Base-by-base conservation (phyloP, 1,140 invertebrate genomes). In the Pachypeltis micranthus region DNA sequence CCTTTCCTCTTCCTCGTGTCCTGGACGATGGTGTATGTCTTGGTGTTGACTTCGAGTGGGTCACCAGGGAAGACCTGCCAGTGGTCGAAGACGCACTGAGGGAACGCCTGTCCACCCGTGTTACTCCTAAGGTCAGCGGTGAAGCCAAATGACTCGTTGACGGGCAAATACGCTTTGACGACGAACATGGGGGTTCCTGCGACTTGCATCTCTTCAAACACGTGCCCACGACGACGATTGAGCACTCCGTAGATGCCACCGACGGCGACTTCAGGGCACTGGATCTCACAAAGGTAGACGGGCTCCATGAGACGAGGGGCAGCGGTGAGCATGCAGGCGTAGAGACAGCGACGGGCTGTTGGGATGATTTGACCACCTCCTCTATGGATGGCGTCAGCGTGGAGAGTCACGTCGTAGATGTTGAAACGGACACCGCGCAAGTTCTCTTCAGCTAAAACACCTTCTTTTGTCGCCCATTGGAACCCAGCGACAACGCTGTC, bases 321-420 rank as follows among this genome's bases (percentile, higher is more conserved):
- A 69, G 96, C 96, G 62, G 96, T 98, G 67, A 99, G 81, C 44
- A 91, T 79, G 75, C 88, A 92, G 70, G 96, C 97, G 77, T 98
- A 99, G 72, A 99, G 81, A 71, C 91, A 93, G 80, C 97, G 88
- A 78, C 97, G 88, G 68, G 96, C 93, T 27, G 97, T 99, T 70
- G 96, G 96, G 81, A 99, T 99, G 80, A 99, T 99, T 80, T 99
- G 96, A 73, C 96, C 96, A 85, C 96, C 97, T 78, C 96, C 96
- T 83, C 97, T 89, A 83, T 99, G 97, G 78, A 99, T 99, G 72
- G 97, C 96, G 78, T 99, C 97, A 79, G 96, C 92, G 76, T 99
- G 97, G 44, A 99, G 82, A 27, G 96, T 99, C 24, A 99, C 97
- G 79, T 99, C 97, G 75, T 96, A 91, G 73, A 99, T 96, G 80